Evolutionary conservation across 2,113 vertebrate species (phyloP).

Genomic region (Poeciliopsis occidentalis): DNA sequence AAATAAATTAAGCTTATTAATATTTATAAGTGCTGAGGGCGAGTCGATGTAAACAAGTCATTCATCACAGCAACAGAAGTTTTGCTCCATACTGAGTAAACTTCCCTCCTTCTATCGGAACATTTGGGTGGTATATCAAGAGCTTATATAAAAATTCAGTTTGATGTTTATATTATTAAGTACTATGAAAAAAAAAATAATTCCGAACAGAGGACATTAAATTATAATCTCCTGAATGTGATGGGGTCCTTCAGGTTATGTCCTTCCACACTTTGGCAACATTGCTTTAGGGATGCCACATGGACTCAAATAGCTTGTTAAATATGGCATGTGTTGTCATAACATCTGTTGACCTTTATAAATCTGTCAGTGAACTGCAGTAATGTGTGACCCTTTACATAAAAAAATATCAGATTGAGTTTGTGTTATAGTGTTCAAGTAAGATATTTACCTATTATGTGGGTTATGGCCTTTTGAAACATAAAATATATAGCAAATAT

Average conservation of each 20-base stretch:
- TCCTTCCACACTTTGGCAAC: not conserved
- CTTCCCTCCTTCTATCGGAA: not conserved
- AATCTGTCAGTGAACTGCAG: not conserved
- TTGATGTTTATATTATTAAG: not conserved
- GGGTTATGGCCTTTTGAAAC: not conserved
- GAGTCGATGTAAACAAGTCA: conserved; percentile 17
- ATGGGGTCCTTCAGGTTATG: not conserved
- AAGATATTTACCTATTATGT: not conserved
- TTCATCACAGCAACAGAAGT: conserved; percentile 38
- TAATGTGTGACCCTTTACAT: not conserved
- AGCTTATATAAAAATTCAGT: not conserved
- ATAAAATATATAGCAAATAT: not conserved
- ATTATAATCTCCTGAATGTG: not conserved
- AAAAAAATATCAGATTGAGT: not conserved
- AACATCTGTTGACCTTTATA: not conserved
- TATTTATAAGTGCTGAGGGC: conserved; percentile 39
- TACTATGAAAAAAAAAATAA: not conserved
- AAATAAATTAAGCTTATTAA: conserved; percentile 50
- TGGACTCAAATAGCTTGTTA: not conserved
- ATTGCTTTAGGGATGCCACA: not conserved
- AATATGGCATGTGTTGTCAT: not conserved
- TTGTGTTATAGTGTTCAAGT: not conserved
- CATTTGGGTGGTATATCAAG: not conserved
- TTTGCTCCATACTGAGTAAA: conserved; percentile 12
- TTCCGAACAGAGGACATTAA: not conserved